phyloP scores from a whole-genome alignment of 2,797 vertebrate genomes.

The Mionectes olivaceus region DNA sequence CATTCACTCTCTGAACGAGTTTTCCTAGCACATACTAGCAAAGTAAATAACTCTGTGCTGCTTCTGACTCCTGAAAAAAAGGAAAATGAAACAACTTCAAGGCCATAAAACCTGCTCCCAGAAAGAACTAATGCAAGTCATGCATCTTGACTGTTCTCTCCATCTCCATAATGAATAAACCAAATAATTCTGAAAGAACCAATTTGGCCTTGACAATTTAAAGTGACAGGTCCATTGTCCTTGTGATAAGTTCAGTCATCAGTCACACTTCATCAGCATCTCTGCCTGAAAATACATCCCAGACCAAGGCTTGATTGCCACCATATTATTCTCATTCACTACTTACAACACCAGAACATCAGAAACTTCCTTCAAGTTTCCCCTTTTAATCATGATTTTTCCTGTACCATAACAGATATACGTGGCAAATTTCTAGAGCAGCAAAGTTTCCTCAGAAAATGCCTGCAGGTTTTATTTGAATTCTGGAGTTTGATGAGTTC shows the following conservation, averaged over 20 bases:
- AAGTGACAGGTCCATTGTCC: not conserved
- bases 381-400: not conserved
- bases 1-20: not conserved
- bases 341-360: not conserved
- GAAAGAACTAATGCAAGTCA: not conserved
- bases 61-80: not conserved
- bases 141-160: not conserved
- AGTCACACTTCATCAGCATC: rapidly evolving
- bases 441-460: not conserved
- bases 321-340: not conserved
- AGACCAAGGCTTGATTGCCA: not conserved
- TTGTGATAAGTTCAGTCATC: not conserved
- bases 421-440: not conserved
- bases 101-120: not conserved
- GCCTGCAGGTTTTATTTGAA: not conserved
- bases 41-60: not conserved
- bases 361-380: not conserved
- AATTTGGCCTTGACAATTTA: not conserved
- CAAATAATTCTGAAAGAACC: not conserved
- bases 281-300: not conserved
- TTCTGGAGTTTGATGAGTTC: not conserved
- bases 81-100: not conserved
- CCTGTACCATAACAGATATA: not conserved
- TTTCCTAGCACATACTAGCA: not conserved
- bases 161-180: not conserved